Conservation (phyloP, 2,888 invertebrate species). For the Drosophila nigricruria region DNA sequence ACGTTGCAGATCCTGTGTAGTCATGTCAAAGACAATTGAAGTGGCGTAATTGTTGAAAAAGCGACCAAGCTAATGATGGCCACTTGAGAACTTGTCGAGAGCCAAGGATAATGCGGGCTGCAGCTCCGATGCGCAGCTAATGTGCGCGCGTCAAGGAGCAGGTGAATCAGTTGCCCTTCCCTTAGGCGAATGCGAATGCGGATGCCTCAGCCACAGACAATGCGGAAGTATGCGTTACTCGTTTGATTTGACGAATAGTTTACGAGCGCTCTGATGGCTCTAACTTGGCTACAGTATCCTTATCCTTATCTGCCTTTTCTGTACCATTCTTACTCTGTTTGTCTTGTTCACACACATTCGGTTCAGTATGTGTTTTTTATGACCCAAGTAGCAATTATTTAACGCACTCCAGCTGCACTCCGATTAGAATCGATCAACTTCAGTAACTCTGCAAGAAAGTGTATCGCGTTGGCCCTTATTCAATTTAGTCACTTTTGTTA, state of each 20-base stretch:
- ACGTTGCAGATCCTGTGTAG: conserved; percentile 51
- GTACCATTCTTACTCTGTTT: not conserved
- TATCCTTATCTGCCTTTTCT: not conserved
- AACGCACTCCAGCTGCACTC: conserved; percentile 49
- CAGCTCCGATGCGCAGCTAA: conserved; percentile 46
- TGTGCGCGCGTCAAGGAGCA: conserved; percentile 65
- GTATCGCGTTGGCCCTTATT: not conserved
- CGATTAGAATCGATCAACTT: conserved; percentile 21
- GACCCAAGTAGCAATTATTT: conserved; percentile 16
- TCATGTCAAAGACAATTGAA: conserved; percentile 74
- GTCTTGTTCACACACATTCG: not conserved
- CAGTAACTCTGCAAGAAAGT: not conserved
- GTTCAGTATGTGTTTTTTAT: not conserved
- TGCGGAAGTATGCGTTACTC: conserved; percentile 79
- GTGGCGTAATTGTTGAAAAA: conserved; percentile 71
- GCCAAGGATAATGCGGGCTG: conserved; percentile 75
- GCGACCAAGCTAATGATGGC: conserved; percentile 68
- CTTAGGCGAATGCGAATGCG: conserved; percentile 4
- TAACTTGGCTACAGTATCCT: conserved; percentile 5
- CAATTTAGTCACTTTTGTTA: not conserved
- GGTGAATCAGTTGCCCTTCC: conserved; percentile 67
- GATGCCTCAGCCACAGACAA: not conserved
- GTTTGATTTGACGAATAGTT: conserved; percentile 61
- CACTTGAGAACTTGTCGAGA: conserved; percentile 45
- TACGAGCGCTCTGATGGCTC: conserved; percentile 1